These are phyloP conservation scores for Lasioglossum lativentre DNA, from an alignment of 2,888 invertebrate genomes.

Conservation along the genomic window DNA sequence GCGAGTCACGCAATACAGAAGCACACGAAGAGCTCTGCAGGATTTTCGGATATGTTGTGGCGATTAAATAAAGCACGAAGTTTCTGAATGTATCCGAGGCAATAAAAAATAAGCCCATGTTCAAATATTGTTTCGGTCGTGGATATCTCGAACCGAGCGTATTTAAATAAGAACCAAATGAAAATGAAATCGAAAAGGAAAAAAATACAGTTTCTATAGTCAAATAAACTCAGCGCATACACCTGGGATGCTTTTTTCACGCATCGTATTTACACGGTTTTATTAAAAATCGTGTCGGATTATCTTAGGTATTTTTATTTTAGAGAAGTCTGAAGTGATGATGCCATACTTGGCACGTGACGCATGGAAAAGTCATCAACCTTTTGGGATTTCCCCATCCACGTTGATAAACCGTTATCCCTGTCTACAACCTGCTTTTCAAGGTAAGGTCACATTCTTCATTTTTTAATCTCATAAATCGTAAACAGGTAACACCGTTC, in stretches of 20 bases:
- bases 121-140: neutral
- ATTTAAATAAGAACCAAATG: neutral
- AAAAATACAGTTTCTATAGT: neutral
- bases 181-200: neutral
- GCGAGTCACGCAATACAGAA: constrained; percentile 1
- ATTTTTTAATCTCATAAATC: constrained; percentile 3
- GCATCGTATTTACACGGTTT: neutral
- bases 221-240: neutral
- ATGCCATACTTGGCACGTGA: neutral
- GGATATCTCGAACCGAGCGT: neutral
- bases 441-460: neutral
- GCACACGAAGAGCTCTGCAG: neutral
- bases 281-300: neutral
- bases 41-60: constrained; percentile 20
- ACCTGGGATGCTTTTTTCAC: neutral
- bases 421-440: neutral
- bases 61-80: neutral
- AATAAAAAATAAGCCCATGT: neutral
- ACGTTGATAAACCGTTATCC: constrained; percentile 42
- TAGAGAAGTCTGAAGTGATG: neutral
- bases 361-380: constrained; percentile 23
- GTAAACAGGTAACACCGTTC: neutral
- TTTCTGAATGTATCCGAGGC: neutral
- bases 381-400: constrained; percentile 19
- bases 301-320: neutral